phyloP scores from a whole-genome alignment of 2,113 vertebrate genomes.

The Heterochromis multidens region DNA sequence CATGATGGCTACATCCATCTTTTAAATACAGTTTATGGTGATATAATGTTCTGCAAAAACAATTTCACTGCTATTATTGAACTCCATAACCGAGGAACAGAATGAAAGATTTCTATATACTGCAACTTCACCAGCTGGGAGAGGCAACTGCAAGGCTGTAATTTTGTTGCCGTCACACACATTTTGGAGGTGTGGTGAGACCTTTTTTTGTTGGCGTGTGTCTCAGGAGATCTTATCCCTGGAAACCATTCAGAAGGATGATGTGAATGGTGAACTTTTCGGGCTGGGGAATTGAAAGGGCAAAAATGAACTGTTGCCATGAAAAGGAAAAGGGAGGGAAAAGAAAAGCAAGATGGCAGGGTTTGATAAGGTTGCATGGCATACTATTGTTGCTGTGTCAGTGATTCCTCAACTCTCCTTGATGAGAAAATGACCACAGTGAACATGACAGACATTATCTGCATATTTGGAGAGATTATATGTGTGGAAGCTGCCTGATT shows the following conservation, averaged over 20 bases:
- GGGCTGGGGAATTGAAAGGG: conserved; percentile 1
- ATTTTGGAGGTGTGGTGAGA: neutral
- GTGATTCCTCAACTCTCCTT: conserved; percentile 17
- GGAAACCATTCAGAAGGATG: conserved; percentile 22
- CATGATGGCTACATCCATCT: neutral
- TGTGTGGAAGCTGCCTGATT: neutral
- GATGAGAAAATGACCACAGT: conserved; percentile 6
- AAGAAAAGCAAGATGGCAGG: neutral
- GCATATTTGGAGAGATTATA: neutral
- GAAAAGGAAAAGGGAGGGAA: conserved; percentile 6
- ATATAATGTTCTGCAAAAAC: neutral
- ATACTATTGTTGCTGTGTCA: conserved; percentile 38
- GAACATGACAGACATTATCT: neutral
- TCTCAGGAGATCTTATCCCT: conserved; percentile 11
- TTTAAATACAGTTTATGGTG: neutral
- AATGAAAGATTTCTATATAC: neutral
- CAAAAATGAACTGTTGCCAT: conserved; percentile 31
- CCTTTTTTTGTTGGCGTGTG: neutral
- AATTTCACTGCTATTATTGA: neutral
- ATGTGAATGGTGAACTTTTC: conserved; percentile 47
- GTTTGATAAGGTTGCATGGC: conserved; percentile 41
- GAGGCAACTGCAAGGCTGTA: neutral
- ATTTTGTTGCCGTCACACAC: neutral
- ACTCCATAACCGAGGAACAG: neutral
- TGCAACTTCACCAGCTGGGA: neutral